Percentiles rank a stretch among this genome's conserved stretches.
These are phyloP conservation scores for Apodemus sylvaticus DNA, from an alignment of 2,113 vertebrate species.

Conservation along the genomic window DNA sequence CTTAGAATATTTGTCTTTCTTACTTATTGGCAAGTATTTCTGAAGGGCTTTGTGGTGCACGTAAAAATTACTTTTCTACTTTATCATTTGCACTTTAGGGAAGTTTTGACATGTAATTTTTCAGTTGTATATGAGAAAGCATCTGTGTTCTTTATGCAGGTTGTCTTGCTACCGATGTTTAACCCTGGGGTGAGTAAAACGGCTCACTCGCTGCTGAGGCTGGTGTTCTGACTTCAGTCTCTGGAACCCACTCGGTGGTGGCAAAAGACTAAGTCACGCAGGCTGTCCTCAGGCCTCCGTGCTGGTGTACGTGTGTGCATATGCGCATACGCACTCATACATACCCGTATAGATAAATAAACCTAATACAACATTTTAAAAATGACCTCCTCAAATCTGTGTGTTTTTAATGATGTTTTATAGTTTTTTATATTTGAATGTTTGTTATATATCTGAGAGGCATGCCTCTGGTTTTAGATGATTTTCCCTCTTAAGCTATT, in stretches of 20 bases:
- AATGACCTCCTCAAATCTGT: neutral
- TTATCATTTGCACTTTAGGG: neutral
- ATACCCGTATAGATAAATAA: neutral
- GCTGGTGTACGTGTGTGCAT: neutral
- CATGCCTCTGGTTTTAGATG: neutral
- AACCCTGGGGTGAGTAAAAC: neutral
- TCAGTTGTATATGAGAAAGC: neutral
- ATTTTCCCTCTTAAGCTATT: neutral
- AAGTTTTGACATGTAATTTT: neutral
- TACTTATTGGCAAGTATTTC: neutral
- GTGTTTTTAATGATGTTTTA: neutral
- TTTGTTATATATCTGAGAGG: neutral
- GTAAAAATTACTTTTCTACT: neutral
- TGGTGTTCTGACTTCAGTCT: neutral
- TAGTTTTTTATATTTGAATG: constrained; percentile 23
- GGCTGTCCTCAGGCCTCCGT: neutral
- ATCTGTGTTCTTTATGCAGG: neutral
- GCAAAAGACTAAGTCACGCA: neutral
- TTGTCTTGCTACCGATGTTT: neutral
- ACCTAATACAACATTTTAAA: neutral
- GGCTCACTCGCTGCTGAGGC: too few relatives aligned
- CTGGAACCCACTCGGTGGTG: neutral
- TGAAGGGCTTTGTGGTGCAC: neutral
- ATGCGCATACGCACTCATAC: neutral
- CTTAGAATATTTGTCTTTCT: constrained; percentile 9